Base-by-base conservation (phyloP, 1,140 invertebrate genomes). In the Rhagoletis zephyria region DNA sequence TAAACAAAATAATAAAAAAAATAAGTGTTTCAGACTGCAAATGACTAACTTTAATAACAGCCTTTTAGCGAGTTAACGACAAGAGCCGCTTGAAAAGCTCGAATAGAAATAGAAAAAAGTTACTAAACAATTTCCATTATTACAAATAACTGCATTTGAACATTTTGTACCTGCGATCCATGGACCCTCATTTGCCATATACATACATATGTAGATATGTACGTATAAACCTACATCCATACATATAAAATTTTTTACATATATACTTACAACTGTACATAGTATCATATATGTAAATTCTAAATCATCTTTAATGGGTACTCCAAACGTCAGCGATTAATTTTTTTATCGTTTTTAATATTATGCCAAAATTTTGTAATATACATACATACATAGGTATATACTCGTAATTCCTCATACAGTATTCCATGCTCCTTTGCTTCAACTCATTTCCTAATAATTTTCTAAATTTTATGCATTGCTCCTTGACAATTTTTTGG, bases 101-200 rank as follows among this genome's bases (percentile, higher is more conserved):
- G 10, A n/a, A 63, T 14, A 63, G 16, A 63, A 63, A 63, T 63
- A 3, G 16, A 12, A 63, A 16, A 63, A 60, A 67, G 12, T 12
- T 74, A 74, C 42, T 56, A 74, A 10, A 42, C 67, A 42, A 30
- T 63, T 63, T 63, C 51, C 51, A 56, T 63, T 77, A 77, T 16
- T 48, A 56, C n/a, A 81, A 81, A 56, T 81, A 81, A 81, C n/a
- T 81, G 48, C 67, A 74, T 65, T 42, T 42, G 42, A 74, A 42
- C 67, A 48, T 81, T 81, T 81, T 81, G 74, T 81, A 81, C 74
- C 74, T 81, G 74, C 74, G 74, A 81, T 81, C 74, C 74, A 81
- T 81, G 74, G 48, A 81, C 74, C 74, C 74, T 81, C 74, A 81
- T 81, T 81, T 81, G 74, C 74, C 56, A n/a, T 19, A 81, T 19